Base-by-base conservation (phyloP, 2,888 invertebrate genomes). In the Elysia crispata region DNA sequence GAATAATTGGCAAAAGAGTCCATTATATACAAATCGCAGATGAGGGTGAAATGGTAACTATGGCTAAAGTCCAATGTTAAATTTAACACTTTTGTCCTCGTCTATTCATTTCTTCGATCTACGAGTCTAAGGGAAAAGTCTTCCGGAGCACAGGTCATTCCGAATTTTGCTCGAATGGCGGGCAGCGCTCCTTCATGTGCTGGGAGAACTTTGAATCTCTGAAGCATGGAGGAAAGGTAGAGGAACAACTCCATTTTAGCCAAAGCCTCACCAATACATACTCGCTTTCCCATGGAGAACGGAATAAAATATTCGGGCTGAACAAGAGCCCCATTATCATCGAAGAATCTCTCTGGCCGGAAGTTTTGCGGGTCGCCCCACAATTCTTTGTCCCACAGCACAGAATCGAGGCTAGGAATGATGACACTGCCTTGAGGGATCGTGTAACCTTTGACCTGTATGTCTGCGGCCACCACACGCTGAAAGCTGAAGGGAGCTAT, bases 361-460 rank as follows among this genome's bases (percentile, higher is more conserved):
- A 90, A 90, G 3, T 66, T 67, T 23, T 83, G 77, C 0, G 89
- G 87, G 23, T 88, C 81, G 1, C 72, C 66, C 84, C 87, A 90
- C 1, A 83, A 31, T 0, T 69, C 60, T 13, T 83, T 82, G 79
- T 90, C 89, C 11, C 67, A 80, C n/a, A 86, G 81, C n/a, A 87
- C 85, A 5, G 88, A 87, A 57, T 85, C 82, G 20, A 89, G 33
- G 78, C 87, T 89, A 28, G 85, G 80, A 8, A 88, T 25, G 11
- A 87, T 75, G 11, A 84, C 77, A 0, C 85, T 82, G 54, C 85
- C 86, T 72, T 86, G 85, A 11, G 91, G 91, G 31, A 92, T 88
- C 1, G 79, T 82, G 67, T 86, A 90, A 6, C 89, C 90, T 3
- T 81, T 73, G 20, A 89, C 72, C 1, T 76, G 62, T 15, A 87